Base-by-base conservation (phyloP, 2,888 invertebrate genomes). In the Erpobdella octoculata region DNA sequence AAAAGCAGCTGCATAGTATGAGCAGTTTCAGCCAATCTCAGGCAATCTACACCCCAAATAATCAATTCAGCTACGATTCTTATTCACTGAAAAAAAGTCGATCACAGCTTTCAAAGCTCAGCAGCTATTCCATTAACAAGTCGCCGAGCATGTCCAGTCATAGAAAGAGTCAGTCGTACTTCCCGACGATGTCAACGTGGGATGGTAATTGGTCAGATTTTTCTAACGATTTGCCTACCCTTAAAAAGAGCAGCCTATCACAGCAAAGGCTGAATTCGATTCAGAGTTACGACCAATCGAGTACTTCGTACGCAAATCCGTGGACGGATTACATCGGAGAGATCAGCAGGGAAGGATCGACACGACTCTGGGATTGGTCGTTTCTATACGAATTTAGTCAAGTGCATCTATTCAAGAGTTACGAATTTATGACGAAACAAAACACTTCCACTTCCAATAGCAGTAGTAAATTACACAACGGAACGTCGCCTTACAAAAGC, bases 21-120 rank as follows among this genome's bases (percentile, higher is more conserved):
- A 58, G 25, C 35, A 31, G 58, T 21, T 53, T 35, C 58, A 58
- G 25, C n/a, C 48, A 48, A 15, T n/a, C 31, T 31, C 58, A 25
- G 21, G 18, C 36, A 1, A 67, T 62, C 31, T 62, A 33, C 35
- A 62, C 31, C 31, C 62, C 62, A 5, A 12, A 21, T 6, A 25
- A 8, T 21, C 21, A 53, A 5, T 21, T 8, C 53, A 62, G 62
- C 35, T 33, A 62, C 35, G 62, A 62, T 31, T 62, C 62, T 2
- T 62, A 62, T 18, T 33, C 62, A 6, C 35, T 62, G 62, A 62
- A 62, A 35, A 33, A 31, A 31, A 62, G 62, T 35, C 62, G 62
- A n/a, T 62, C 62, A 5, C 21, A 62, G 31, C 62, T 62, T 9
- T 62, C 53, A 35, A 48, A 53, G 2, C 33, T 41, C 58, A 69